A percentile compares a stretch with the other conserved stretches of the same genome.
These are phyloP conservation scores for Neolamprologus caudopunctatus DNA, from an alignment of 2,113 vertebrate species.

Conservation along the genomic window DNA sequence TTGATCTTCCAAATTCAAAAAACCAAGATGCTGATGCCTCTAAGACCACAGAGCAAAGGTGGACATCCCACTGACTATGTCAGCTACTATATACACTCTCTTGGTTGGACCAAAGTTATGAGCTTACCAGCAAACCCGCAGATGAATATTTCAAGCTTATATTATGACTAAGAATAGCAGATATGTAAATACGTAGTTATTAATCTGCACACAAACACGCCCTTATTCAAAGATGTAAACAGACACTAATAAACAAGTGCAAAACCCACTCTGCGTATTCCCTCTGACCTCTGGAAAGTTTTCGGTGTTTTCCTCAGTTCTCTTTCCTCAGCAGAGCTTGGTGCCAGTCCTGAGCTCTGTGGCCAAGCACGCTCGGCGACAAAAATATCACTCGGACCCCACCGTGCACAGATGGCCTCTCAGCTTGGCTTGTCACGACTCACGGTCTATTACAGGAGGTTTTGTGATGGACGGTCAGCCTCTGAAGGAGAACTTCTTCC, in stretches of 20 bases:
- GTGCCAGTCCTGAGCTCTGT: slow-evolving; percentile 51
- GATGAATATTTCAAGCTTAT: background rate
- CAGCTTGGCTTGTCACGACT: slow-evolving; percentile 77
- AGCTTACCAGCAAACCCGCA: background rate
- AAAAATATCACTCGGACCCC: slow-evolving; percentile 72
- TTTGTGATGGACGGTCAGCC: slow-evolving; percentile 68
- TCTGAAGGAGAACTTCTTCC: slow-evolving; percentile 65
- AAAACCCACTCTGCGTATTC: background rate
- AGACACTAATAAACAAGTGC: background rate
- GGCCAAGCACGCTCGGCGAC: slow-evolving; percentile 56
- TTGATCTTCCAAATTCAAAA: background rate
- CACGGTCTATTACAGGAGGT: slow-evolving; percentile 71
- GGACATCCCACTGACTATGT: background rate
- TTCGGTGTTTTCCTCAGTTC: slow-evolving; percentile 44
- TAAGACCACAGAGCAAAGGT: background rate
- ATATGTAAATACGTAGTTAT: background rate
- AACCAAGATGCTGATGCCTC: background rate
- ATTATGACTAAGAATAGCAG: background rate
- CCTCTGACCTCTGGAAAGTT: slow-evolving; percentile 70
- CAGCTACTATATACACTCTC: background rate
- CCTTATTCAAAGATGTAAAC: background rate
- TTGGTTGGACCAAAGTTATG: background rate
- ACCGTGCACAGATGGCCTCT: slow-evolving; percentile 75
- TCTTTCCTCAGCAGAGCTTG: slow-evolving; percentile 58
- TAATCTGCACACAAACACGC: background rate